These are phyloP conservation scores for Bimastos eiseni DNA, from an alignment of 2,888 invertebrate genomes.

Conservation along the genomic window DNA sequence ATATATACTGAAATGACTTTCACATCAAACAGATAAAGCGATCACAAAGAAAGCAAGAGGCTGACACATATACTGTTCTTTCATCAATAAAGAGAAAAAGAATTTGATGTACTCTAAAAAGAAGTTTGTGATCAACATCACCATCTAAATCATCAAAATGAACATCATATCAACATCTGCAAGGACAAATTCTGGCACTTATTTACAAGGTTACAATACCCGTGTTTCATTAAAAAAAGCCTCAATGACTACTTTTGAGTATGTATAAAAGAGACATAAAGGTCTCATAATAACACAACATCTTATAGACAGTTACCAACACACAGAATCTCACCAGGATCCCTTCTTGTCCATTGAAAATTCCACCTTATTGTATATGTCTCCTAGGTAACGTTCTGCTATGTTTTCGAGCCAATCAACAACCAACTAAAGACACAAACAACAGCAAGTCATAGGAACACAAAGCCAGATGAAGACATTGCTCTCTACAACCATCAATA, in stretches of 20 bases:
- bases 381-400: constrained; percentile 68
- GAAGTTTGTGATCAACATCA: too few species aligned
- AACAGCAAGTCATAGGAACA: background rate
- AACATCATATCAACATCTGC: background rate
- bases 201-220: too few species aligned
- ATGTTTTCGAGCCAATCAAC: constrained; percentile 90
- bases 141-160: too few species aligned
- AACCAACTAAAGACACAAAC: constrained; percentile 70
- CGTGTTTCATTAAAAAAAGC: background rate
- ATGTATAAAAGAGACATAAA: background rate
- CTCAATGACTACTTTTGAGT: background rate
- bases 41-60: background rate
- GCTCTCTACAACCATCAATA: background rate
- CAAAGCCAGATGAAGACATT: background rate
- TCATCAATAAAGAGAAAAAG: background rate
- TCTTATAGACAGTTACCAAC: background rate
- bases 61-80: background rate
- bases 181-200: background rate
- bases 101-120: background rate
- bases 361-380: constrained; percentile 66
- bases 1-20: background rate
- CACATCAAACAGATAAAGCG: background rate
- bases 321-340: constrained; percentile 68
- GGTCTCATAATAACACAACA: background rate
- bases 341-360: constrained; percentile 81